Evolutionary conservation across 2,888 invertebrate genomes (phyloP), one percentile per base, ranked within the genome.

Genomic region (Diarsia rubi): DNA sequence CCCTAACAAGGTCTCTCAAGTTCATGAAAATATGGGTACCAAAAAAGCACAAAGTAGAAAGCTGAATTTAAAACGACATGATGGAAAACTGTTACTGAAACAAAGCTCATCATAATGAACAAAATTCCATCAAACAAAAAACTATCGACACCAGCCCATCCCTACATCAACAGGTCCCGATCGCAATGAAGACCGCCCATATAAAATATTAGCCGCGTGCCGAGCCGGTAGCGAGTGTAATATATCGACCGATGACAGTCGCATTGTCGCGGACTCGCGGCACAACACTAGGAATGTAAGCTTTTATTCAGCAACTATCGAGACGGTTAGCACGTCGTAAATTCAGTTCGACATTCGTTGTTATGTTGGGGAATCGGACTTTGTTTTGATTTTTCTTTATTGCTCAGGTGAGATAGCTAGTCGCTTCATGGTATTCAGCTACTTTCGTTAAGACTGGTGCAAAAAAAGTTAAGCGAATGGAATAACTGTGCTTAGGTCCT

Each of bases 101-200:
- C 45, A 45, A 16, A 45, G 5, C 5, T 16, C 16, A 16, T 45
- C 54, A 24, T n/a, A 3, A 21, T n/a, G 3, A 44, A 45, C 14
- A 49, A 67, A 31, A 68, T 31, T 37, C 19, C 21, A 14, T 3
- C 27, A 62, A 52, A 21, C 4, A 68, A 57, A 75, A 65, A 73
- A 45, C 65, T 42, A 84, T 87, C 86, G 88, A 75, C 59, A 69
- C 44, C 45, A 49, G 37, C 83, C 79, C 92, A 88, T 81, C 91
- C 67, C 92, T 91, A 90, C n/a, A 63, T 81, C 85, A 89, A 88
- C 92, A 82, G 88, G 91, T 88, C 91, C 88, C 90, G 92, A 93
- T 92, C 91, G 95, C 95, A 95, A 96, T 96, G 95, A 96, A 96
- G 96, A 95, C 95, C 93, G 95, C 95, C 94, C 94, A 92, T 94